A percentile compares a stretch with the other conserved stretches of the same genome.
phyloP scores from a whole-genome alignment of 2,888 invertebrate genomes.

The Scaptomyza parva region DNA sequence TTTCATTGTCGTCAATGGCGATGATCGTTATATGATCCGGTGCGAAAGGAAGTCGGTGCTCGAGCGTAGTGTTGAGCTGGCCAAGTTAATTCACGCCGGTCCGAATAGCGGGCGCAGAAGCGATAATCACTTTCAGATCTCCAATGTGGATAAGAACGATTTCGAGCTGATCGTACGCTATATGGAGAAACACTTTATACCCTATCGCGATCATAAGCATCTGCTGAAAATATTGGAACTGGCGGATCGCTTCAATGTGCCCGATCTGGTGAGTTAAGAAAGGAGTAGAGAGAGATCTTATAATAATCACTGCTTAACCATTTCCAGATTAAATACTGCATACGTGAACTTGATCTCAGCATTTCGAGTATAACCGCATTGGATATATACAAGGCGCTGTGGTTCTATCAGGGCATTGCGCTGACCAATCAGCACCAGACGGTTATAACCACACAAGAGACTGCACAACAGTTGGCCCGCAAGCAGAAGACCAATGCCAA shows the following conservation, averaged over 20 bases:
- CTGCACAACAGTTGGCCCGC: conserved; percentile 57
- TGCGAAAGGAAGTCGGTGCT: conserved; percentile 83
- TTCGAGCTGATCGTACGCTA: conserved; percentile 84
- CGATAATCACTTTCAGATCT: conserved; percentile 84
- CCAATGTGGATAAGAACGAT: conserved; percentile 83
- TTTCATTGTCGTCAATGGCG: conserved; percentile 84
- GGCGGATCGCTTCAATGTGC: conserved; percentile 84
- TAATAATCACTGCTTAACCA: neutral
- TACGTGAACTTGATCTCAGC: conserved; percentile 84
- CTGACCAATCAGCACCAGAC: conserved; percentile 81
- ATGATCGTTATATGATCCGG: conserved; percentile 84
- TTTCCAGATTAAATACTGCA: conserved; percentile 82
- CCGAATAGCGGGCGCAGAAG: conserved; percentile 84
- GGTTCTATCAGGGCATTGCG: conserved; percentile 84
- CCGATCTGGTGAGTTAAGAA: conserved; percentile 81
- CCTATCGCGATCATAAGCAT: conserved; percentile 84
- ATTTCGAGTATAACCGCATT: conserved; percentile 83
- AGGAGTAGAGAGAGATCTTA: neutral
- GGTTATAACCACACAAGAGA: conserved; percentile 78
- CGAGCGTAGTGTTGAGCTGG: conserved; percentile 84
- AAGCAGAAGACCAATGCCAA: conserved; percentile 68
- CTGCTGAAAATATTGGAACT: conserved; percentile 84
- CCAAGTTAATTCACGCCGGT: conserved; percentile 84
- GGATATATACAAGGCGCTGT: conserved; percentile 83
- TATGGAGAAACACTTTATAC: conserved; percentile 84